Evolutionary conservation across 2,797 vertebrate genomes (phyloP).

Genomic region (Enteromius mattozi): DNA sequence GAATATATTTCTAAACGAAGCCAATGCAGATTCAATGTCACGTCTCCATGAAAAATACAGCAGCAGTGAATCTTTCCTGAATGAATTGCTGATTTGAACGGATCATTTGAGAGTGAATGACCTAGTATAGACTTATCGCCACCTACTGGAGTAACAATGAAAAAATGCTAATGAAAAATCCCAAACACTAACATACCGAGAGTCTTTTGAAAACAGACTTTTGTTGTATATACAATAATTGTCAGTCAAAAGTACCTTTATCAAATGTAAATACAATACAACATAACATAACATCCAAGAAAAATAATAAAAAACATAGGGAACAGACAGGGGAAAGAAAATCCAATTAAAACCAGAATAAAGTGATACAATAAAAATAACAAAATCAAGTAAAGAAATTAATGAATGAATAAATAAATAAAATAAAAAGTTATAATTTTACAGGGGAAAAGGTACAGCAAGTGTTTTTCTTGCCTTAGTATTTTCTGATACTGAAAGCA

Average conservation of each 20-base stretch:
- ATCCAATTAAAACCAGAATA: too few species aligned
- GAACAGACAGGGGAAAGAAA: too few species aligned
- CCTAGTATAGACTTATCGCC: not conserved
- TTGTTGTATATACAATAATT: not conserved
- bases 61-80: not conserved
- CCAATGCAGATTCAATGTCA: not conserved
- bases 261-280: too few species aligned
- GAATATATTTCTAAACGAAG: not conserved
- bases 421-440: not conserved
- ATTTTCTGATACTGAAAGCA: not conserved
- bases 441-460: not conserved
- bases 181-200: not conserved
- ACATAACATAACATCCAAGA: too few species aligned
- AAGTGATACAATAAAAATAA: too few species aligned
- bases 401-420: not conserved
- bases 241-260: not conserved
- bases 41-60: not conserved
- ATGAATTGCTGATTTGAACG: not conserved
- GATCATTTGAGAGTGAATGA: not conserved
- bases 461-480: not conserved
- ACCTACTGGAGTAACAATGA: not conserved
- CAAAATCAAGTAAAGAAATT: too few species aligned
- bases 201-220: not conserved
- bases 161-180: not conserved
- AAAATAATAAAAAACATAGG: too few species aligned